Evolutionary conservation across 2,888 invertebrate genomes (phyloP).

Genomic region (Agrochola circellaris): DNA sequence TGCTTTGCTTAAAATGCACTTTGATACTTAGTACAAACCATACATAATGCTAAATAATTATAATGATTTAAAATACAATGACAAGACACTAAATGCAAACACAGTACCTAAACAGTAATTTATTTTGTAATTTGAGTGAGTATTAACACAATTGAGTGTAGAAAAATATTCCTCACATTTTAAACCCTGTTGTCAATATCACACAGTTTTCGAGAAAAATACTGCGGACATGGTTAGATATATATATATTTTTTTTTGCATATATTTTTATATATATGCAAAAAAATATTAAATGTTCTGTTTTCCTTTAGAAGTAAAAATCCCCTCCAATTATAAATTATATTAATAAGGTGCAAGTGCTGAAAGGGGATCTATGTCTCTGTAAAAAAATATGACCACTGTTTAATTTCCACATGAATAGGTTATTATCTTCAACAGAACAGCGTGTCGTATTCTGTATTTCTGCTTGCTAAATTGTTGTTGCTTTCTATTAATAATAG

Average conservation of each 20-base stretch:
- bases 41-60: constrained; percentile 37
- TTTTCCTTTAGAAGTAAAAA: neutral
- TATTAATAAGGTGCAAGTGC: neutral
- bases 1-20: constrained; percentile 3
- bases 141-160: too few relatives aligned
- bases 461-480: neutral
- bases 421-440: neutral
- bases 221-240: too few relatives aligned
- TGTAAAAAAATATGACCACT: neutral
- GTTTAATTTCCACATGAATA: neutral
- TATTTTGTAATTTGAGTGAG: neutral
- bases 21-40: constrained; percentile 18
- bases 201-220: too few relatives aligned
- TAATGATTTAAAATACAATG: constrained; percentile 44
- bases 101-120: constrained; percentile 8
- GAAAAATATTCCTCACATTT: too few relatives aligned
- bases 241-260: too few relatives aligned
- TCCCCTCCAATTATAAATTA: neutral
- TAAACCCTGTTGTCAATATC: too few relatives aligned
- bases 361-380: neutral
- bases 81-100: constrained; percentile 23
- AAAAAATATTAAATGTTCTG: neutral
- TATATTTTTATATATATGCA: too few relatives aligned
- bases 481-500: neutral
- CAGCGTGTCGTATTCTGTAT: neutral